Base-by-base conservation (phyloP, 1,140 invertebrate species). In the Drosophila melanica region DNA sequence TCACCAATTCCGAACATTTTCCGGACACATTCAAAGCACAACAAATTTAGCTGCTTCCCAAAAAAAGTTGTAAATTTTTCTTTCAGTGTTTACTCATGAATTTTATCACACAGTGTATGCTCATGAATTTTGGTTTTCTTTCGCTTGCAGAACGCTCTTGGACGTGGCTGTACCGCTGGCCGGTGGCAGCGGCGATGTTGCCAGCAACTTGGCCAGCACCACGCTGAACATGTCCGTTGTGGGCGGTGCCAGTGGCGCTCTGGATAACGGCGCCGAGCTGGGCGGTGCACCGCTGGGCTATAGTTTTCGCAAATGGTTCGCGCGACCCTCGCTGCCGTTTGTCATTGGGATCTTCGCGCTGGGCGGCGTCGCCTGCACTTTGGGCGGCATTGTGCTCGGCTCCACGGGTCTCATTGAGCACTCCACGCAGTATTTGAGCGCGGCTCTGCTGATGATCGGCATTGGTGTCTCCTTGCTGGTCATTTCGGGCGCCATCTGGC, bases 321-420 rank as follows among this genome's bases (percentile, higher is more conserved):
- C 82, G 12, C 80, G 90, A 9, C 90, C 90, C 30, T 90, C 90
- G 27, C 65, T 91, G 30, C 87, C 90, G 8, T 91, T 91, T 68
- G 89, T 91, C n/a, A 91, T 91, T 65, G 90, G 90, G 8, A 90
- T 91, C 33, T 85, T 91, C 50, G 90, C 90, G 23, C 70, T 91
- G 39, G 90, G 90, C 0, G 90, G 90, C 23, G 90, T 91, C 37
- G 90, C 90, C 12, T 91, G 90, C 51, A 91, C 90, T 0, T 60
- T 91, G 53, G 90, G 90, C 41, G 90, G 90, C 16, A 91, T 91
- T 59, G 90, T 91, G 12, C 59, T 91, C 3, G 90, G 90, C n/a
- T 90, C 90, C 18, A 91, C 90, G 0, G 90, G 90, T 2, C 72
- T 91, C 1, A 84, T 91, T 14, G 90, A 91, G 58, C 90, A 91